These are phyloP conservation scores for Asbolus verrucosus DNA, from an alignment of 1,140 invertebrate species.

Conservation along the genomic window DNA sequence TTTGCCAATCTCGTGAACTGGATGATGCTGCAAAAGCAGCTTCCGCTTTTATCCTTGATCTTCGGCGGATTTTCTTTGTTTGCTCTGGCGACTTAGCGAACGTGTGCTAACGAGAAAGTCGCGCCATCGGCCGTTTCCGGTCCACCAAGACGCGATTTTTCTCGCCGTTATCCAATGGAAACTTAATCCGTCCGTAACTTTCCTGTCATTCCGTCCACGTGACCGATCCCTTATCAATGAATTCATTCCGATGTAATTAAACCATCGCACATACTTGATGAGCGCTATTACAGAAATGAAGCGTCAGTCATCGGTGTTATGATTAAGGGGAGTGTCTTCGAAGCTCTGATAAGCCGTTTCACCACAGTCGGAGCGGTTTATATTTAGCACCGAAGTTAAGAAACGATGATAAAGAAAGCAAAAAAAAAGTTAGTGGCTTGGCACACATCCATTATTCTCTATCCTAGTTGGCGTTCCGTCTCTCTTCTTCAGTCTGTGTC, in stretches of 20 bases:
- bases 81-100: too few species aligned
- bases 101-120: too few species aligned
- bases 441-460: neutral
- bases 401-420: neutral
- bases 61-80: neutral
- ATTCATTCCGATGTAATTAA: too few species aligned
- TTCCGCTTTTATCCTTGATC: conserved; percentile 9
- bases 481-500: neutral
- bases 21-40: conserved; percentile 17
- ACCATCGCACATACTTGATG: too few species aligned
- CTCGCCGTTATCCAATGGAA: neutral
- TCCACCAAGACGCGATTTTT: neutral
- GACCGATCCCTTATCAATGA: too few species aligned
- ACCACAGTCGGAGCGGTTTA: neutral
- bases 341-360: conserved; percentile 1
- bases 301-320: neutral
- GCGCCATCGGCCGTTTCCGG: too few species aligned
- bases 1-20: conserved; percentile 2
- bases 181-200: neutral
- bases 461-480: neutral
- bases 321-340: conserved; percentile 1
- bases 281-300: too few species aligned
- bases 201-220: neutral
- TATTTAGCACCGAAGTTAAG: neutral
- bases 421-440: neutral